A percentile compares a stretch with the other conserved stretches of the same genome.
These are phyloP conservation scores for Matsumurasca onukii DNA, from an alignment of 1,140 invertebrate genomes.

Conservation along the genomic window DNA sequence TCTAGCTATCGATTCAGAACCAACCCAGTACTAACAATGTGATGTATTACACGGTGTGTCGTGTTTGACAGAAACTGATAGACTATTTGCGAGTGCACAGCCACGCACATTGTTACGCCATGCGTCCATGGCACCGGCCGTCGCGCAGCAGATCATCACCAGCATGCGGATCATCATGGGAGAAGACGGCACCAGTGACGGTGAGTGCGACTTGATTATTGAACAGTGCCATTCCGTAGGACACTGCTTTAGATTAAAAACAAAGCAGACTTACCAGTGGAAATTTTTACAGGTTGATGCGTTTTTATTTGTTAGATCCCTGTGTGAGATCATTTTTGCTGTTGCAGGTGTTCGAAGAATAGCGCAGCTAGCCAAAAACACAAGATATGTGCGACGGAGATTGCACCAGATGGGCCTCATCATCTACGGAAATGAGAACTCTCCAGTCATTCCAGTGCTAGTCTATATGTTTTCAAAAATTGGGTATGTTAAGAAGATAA, in stretches of 20 bases:
- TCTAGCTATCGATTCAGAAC: too few relatives aligned
- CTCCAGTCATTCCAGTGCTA: conserved; percentile 94
- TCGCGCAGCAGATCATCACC: conserved; percentile 88
- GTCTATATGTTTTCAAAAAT: conserved; percentile 95
- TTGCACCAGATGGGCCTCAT: conserved; percentile 92
- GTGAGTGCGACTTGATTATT: conserved; percentile 47
- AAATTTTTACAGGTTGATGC: too few relatives aligned
- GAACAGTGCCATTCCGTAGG: too few relatives aligned
- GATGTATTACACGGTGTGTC: background rate
- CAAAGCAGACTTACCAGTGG: too few relatives aligned
- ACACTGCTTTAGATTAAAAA: too few relatives aligned
- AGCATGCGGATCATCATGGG: conserved; percentile 91
- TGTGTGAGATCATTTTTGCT: too few relatives aligned
- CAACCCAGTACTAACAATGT: too few relatives aligned
- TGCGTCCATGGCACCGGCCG: conserved; percentile 86
- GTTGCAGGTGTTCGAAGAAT: conserved; percentile 66
- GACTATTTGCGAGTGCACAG: conserved; percentile 77
- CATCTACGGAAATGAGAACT: conserved; percentile 94
- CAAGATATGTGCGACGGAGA: conserved; percentile 82
- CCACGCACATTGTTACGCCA: conserved; percentile 85
- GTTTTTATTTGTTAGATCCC: too few relatives aligned
- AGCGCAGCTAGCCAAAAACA: conserved; percentile 76
- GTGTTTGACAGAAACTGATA: conserved; percentile 68
- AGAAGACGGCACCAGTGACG: conserved; percentile 74
- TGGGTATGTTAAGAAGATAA: too few relatives aligned